phyloP scores from a whole-genome alignment of 2,888 invertebrate species.

The Noctua janthina region DNA sequence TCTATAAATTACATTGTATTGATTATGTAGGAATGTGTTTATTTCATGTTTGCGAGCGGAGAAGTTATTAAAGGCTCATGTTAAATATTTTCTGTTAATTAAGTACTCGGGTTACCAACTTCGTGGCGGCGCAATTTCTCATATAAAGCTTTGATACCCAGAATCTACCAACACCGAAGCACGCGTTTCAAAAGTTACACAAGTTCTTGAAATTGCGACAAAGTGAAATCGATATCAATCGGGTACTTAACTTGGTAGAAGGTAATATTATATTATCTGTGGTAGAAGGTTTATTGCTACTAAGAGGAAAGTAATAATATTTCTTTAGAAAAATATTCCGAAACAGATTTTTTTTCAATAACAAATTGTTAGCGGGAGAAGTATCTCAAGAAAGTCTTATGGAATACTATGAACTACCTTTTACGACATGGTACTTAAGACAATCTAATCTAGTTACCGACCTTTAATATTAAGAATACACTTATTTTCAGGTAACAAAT shows the following conservation, averaged over 20 bases:
- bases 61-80: not conserved
- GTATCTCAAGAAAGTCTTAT: not conserved
- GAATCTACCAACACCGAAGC: not conserved
- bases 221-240: conserved; percentile 15
- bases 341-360: not conserved
- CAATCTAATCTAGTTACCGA: not conserved
- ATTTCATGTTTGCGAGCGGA: conserved; percentile 13
- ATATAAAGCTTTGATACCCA: not conserved
- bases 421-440: not conserved
- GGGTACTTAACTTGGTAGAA: not conserved
- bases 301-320: not conserved
- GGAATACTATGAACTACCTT: not conserved
- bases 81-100: conserved; percentile 16
- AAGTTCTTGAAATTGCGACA: conserved; percentile 5
- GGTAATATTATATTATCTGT: no score
- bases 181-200: conserved; percentile 13
- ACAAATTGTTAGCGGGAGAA: not conserved
- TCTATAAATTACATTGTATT: conserved; percentile 32
- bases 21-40: conserved; percentile 26
- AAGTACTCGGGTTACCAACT: not conserved
- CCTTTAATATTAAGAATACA: not conserved
- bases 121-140: conserved; percentile 9
- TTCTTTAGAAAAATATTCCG: not conserved
- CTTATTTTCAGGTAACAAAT: not conserved
- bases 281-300: not conserved